Evolutionary conservation across 1,140 invertebrate genomes (phyloP).

Genomic region (Megalonaias nervosa): DNA sequence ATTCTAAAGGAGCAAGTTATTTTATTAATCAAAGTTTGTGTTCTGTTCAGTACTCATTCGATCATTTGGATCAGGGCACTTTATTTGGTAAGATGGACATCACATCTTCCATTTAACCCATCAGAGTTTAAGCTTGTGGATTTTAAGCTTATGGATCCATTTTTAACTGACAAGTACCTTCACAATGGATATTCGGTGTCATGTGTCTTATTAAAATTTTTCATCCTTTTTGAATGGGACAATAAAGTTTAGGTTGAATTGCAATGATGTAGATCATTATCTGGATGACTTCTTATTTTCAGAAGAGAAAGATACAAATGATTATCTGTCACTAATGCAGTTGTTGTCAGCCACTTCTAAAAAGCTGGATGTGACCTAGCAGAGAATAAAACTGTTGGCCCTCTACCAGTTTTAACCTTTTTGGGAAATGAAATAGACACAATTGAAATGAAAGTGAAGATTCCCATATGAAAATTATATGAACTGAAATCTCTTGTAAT

Average conservation of each 20-base stretch:
- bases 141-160: slow-evolving; percentile 4
- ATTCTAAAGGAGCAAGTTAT: background rate
- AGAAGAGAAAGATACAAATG: background rate
- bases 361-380: slow-evolving; percentile 12
- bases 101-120: slow-evolving; percentile 8
- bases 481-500: too few relatives aligned
- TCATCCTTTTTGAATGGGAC: slow-evolving; percentile 9
- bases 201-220: slow-evolving; percentile 1
- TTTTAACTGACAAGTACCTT: slow-evolving; percentile 19
- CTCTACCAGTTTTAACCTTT: too few relatives aligned
- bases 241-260: background rate
- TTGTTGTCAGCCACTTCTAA: background rate
- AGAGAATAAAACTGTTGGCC: slow-evolving; percentile 1
- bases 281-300: slow-evolving; percentile 20
- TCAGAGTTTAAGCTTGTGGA: slow-evolving; percentile 16
- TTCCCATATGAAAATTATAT: too few relatives aligned
- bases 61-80: background rate
- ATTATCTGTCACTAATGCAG: background rate
- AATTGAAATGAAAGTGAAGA: too few relatives aligned
- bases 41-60: slow-evolving; percentile 21
- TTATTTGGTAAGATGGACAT: slow-evolving; percentile 8
- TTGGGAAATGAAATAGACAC: too few relatives aligned
- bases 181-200: slow-evolving; percentile 11
- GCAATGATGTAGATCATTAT: slow-evolving; percentile 8
- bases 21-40: slow-evolving; percentile 12